A percentile compares a stretch with the other conserved stretches of the same genome.
Conservation (phyloP, 1,140 invertebrate species). For the Tenebrio molitor region DNA sequence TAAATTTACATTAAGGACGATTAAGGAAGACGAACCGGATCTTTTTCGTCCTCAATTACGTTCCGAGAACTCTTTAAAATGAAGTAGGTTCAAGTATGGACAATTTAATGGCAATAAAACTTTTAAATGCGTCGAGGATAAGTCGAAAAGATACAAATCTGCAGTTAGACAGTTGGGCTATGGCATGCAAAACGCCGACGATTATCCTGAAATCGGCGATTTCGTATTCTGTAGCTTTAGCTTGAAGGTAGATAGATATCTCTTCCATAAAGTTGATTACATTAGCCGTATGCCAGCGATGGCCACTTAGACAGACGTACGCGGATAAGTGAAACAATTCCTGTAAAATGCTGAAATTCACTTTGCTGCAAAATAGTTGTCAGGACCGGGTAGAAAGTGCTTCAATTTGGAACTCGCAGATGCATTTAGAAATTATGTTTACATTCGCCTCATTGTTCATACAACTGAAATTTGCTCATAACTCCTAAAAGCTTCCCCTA, state of each 20-base stretch:
- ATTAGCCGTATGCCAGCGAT: constrained; percentile 44
- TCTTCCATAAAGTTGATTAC: constrained; percentile 49
- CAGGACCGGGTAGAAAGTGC: neutral
- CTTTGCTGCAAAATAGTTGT: constrained; percentile 16
- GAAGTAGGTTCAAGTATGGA: constrained; percentile 25
- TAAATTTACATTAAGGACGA: no score
- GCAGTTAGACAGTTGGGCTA: constrained; percentile 41
- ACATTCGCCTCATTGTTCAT: constrained; percentile 1
- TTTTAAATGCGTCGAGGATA: constrained; percentile 43
- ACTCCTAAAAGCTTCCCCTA: constrained; percentile 5
- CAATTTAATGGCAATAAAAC: constrained; percentile 44
- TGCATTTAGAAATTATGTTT: constrained; percentile 37
- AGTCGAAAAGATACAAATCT: constrained; percentile 42
- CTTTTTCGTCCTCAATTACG: neutral
- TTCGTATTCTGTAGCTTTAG: constrained; percentile 48
- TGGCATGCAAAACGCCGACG: constrained; percentile 39
- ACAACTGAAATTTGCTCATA: constrained; percentile 8
- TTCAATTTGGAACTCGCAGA: constrained; percentile 16
- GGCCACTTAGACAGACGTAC: constrained; percentile 46
- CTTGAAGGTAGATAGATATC: constrained; percentile 48
- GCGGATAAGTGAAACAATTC: constrained; percentile 38
- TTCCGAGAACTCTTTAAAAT: neutral
- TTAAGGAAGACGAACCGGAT: neutral
- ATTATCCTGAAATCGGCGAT: constrained; percentile 47
- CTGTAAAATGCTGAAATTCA: constrained; percentile 24